These are phyloP conservation scores for Armadillidium nasatum DNA, from an alignment of 1,140 invertebrate genomes.

Conservation along the genomic window DNA sequence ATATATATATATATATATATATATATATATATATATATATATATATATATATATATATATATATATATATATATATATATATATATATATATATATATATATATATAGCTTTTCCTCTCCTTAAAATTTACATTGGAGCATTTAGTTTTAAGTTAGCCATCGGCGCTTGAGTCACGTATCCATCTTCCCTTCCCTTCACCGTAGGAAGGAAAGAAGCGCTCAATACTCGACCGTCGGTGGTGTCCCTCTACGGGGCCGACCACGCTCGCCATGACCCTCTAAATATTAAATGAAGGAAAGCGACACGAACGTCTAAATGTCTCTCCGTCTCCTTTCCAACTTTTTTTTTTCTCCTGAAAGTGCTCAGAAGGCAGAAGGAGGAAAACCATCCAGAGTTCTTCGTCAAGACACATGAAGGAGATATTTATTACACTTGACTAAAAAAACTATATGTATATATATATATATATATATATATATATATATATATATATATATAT, in stretches of 20 bases:
- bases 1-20: too few relatives aligned
- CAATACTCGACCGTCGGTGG: not conserved
- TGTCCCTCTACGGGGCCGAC: not conserved
- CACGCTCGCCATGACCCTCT: not conserved
- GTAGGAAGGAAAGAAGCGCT: not conserved
- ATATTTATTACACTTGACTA: not conserved
- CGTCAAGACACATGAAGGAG: not conserved
- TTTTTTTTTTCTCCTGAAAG: too few relatives aligned
- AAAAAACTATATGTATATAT: not conserved
- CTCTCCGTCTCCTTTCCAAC: too few relatives aligned
- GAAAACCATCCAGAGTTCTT: not conserved
- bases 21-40: too few relatives aligned
- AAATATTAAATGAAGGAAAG: not conserved
- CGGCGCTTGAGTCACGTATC: not conserved
- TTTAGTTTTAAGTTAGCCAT: not conserved
- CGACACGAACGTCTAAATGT: not conserved
- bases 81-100: too few relatives aligned
- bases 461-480: slow-evolving; percentile 6
- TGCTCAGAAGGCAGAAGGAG: too few relatives aligned
- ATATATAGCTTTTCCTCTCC: too few relatives aligned
- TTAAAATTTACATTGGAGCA: not conserved
- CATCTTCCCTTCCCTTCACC: not conserved
- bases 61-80: too few relatives aligned
- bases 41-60: too few relatives aligned
- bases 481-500: slow-evolving; percentile 2